phyloP scores from a whole-genome alignment of 2,888 invertebrate species.

The Cepaea hortensis region DNA sequence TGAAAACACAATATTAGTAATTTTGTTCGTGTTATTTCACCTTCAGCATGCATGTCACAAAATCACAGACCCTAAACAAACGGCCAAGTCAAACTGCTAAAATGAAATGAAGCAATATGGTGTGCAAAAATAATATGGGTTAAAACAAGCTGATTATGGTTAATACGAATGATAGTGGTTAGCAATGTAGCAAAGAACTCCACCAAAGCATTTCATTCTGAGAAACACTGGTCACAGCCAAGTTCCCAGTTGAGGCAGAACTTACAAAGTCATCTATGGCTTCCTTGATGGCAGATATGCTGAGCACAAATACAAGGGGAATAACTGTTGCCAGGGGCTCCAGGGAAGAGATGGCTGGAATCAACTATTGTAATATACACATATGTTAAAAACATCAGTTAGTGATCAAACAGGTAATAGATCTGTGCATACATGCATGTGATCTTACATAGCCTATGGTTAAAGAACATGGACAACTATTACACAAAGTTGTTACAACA shows the following conservation, averaged over 20 bases:
- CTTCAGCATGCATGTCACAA: no score
- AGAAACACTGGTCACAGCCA: constrained; percentile 18
- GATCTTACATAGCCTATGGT: background rate
- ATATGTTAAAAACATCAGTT: background rate
- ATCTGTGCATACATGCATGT: constrained; percentile 14
- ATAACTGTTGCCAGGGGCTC: constrained; percentile 52
- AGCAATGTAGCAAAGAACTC: constrained; percentile 27
- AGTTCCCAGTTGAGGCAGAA: background rate
- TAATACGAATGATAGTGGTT: background rate
- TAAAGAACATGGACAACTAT: background rate
- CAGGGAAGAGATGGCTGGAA: constrained; percentile 53
- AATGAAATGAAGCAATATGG: background rate
- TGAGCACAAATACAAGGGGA: constrained; percentile 53
- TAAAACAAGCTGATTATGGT: no score
- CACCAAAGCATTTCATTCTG: constrained; percentile 15
- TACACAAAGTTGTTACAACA: background rate
- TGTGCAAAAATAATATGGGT: constrained; percentile 4
- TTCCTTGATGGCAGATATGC: constrained; percentile 54
- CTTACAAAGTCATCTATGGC: constrained; percentile 55
- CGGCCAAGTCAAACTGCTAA: no score
- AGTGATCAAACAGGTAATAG: background rate
- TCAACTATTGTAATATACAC: constrained; percentile 44
- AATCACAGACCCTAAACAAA: no score
- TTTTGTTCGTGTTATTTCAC: no score
- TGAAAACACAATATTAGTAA: no score